Evolutionary conservation across 1,140 invertebrate genomes (phyloP).

Genomic region (Euura lappo): DNA sequence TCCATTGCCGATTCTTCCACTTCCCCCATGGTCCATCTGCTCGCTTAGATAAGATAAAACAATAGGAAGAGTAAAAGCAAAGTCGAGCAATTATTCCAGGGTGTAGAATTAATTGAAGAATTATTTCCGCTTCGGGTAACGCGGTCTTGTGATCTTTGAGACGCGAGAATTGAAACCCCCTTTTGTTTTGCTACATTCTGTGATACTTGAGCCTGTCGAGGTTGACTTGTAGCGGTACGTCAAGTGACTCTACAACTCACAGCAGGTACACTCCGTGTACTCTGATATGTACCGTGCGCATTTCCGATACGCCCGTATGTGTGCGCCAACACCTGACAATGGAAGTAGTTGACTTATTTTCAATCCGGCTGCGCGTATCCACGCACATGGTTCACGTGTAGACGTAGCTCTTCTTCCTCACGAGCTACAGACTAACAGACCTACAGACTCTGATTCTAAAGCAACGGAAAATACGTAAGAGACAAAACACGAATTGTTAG

Average conservation of each 20-base stretch:
- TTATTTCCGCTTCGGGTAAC: not conserved
- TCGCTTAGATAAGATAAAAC: not conserved
- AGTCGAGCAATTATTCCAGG: not conserved
- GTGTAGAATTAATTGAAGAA: not conserved
- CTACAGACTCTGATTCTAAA: no score
- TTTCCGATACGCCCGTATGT: not conserved
- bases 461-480: no score
- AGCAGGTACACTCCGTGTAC: not conserved
- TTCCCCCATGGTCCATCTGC: not conserved
- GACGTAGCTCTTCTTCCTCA: not conserved
- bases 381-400: not conserved
- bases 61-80: not conserved
- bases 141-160: not conserved
- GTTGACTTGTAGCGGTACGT: not conserved
- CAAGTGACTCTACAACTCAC: not conserved
- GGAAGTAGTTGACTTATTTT: not conserved
- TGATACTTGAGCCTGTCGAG: not conserved
- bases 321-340: not conserved
- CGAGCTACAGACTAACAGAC: no score
- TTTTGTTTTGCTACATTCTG: not conserved
- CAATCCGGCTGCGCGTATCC: not conserved
- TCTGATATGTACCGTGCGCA: not conserved
- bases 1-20: not conserved
- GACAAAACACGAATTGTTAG: no score
- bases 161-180: not conserved